These are phyloP conservation scores for Cyrtonyx montezumae DNA, from an alignment of 2,113 vertebrate species.

Conservation along the genomic window DNA sequence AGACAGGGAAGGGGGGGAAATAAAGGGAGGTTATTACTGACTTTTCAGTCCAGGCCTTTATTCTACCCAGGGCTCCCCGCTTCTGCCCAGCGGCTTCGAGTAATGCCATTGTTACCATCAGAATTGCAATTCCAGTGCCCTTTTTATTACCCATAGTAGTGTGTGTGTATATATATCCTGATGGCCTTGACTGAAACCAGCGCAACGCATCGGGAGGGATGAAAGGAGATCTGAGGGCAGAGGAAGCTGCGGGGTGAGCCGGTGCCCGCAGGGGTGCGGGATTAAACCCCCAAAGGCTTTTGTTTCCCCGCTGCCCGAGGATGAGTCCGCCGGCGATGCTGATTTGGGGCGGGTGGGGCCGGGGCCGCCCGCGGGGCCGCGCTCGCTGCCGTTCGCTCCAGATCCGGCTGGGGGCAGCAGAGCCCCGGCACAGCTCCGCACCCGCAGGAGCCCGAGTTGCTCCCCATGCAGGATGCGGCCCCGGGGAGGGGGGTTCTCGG, in stretches of 20 bases:
- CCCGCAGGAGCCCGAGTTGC: background rate
- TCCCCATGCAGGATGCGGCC: background rate
- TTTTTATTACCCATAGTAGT: background rate
- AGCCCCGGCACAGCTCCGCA: background rate
- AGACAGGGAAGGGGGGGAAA: background rate
- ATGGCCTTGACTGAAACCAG: background rate
- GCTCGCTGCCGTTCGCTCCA: background rate
- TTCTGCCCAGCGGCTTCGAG: background rate
- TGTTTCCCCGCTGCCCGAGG: fast-evolving
- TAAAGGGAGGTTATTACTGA: constrained; percentile 19
- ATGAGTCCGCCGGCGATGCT: background rate
- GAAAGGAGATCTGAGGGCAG: background rate
- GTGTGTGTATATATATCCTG: background rate
- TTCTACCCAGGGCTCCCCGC: background rate
- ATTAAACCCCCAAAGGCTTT: background rate
- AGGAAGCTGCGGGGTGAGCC: background rate
- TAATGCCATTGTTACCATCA: constrained; percentile 21
- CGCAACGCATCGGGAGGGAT: background rate
- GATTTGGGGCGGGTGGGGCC: fast-evolving
- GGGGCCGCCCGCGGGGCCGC: background rate
- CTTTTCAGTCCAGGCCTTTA: constrained; percentile 38
- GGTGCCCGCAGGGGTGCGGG: background rate
- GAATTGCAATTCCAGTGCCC: constrained; percentile 1
- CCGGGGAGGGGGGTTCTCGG: background rate
- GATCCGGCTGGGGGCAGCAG: background rate